Percentiles rank a stretch among this genome's conserved stretches.
Evolutionary conservation across 2,113 vertebrate genomes (phyloP).

Genomic region (Naja naja): DNA sequence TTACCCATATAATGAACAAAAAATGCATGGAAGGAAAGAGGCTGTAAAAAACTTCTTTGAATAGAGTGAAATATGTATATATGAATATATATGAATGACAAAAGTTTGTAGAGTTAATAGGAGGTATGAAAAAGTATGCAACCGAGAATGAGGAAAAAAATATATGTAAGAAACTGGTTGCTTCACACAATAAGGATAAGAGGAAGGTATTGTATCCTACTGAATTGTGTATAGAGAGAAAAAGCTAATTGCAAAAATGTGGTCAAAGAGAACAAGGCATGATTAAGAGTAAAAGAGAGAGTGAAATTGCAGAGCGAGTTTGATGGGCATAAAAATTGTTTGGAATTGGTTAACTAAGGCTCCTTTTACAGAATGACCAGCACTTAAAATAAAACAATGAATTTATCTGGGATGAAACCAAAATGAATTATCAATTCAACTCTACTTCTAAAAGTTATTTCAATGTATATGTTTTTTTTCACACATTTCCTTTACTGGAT

Average conservation of each 20-base stretch:
- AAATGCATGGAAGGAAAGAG: neutral
- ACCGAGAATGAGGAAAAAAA: neutral
- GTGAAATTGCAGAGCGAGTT: neutral
- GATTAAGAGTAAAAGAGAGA: neutral
- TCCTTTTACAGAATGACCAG: neutral
- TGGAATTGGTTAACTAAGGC: neutral
- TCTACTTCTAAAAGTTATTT: too few relatives aligned
- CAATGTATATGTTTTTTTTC: neutral
- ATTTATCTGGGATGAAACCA: neutral
- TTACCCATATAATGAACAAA: neutral
- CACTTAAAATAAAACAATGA: neutral
- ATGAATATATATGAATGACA: neutral
- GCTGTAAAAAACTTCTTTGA: neutral
- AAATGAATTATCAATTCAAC: neutral
- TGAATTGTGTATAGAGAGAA: neutral
- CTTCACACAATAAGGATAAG: neutral
- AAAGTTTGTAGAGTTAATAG: neutral
- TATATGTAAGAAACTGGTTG: neutral
- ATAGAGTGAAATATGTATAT: neutral
- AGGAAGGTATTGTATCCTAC: neutral
- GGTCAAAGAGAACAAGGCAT: neutral
- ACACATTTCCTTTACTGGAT: neutral
- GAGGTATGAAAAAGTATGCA: neutral
- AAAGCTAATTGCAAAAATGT: neutral
- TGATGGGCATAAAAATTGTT: neutral